phyloP scores from a whole-genome alignment of 2,888 invertebrate genomes.

The Agonopterix alstromeriana region DNA sequence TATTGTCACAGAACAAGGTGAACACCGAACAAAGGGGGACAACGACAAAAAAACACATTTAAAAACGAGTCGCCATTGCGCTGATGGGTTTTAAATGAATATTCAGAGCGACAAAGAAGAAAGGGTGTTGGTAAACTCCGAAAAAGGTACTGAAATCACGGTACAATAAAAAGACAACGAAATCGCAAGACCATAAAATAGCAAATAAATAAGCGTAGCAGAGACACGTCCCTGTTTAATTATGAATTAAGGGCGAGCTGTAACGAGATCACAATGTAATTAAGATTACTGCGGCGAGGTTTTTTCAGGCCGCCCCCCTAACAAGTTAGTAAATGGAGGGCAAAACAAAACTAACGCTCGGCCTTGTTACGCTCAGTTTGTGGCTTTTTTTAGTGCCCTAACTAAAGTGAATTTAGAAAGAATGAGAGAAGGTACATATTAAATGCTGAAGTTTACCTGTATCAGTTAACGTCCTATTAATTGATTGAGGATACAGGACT shows the following conservation, averaged over 20 bases:
- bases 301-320: slow-evolving; percentile 47
- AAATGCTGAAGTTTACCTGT: too few species aligned
- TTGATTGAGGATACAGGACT: too few species aligned
- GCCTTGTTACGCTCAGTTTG: slow-evolving; percentile 28
- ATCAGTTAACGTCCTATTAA: too few species aligned
- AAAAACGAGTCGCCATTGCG: slow-evolving; percentile 60
- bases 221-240: slow-evolving; percentile 72
- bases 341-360: slow-evolving; percentile 42
- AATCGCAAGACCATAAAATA: slow-evolving; percentile 67
- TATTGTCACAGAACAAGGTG: slow-evolving; percentile 48
- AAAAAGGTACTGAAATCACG: slow-evolving; percentile 51
- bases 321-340: slow-evolving; percentile 59
- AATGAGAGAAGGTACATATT: too few species aligned
- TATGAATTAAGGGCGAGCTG: slow-evolving; percentile 70
- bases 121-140: slow-evolving; percentile 44
- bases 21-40: slow-evolving; percentile 40
- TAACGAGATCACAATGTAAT: slow-evolving; percentile 75
- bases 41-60: slow-evolving; percentile 52
- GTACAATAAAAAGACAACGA: slow-evolving; percentile 36
- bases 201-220: slow-evolving; percentile 65
- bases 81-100: slow-evolving; percentile 70
- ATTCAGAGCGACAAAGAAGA: slow-evolving; percentile 64
- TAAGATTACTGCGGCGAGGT: slow-evolving; percentile 70
- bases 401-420: too few species aligned
- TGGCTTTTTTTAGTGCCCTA: neutral